Evolutionary conservation across 2,797 vertebrate species (phyloP).

Genomic region (Glyptemys insculpta): DNA sequence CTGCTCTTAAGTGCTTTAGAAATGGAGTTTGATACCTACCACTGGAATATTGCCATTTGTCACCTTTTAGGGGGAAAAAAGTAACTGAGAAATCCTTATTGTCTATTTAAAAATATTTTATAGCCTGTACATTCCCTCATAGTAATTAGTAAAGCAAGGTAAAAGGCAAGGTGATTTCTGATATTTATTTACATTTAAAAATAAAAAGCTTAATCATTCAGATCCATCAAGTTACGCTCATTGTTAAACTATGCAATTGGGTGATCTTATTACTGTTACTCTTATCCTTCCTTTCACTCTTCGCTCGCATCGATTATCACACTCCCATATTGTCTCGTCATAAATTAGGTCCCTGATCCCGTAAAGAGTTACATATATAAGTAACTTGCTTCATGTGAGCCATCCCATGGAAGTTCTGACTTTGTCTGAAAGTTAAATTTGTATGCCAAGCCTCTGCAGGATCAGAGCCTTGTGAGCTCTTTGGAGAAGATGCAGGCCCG

Average conservation of each 20-base stretch:
- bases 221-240: constrained; percentile 3
- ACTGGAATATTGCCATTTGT: neutral
- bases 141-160: neutral
- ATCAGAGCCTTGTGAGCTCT: neutral
- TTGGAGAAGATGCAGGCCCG: neutral
- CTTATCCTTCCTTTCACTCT: neutral
- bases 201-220: constrained; percentile 11
- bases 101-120: fast-evolving
- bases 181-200: constrained; percentile 21
- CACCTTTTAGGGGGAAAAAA: neutral
- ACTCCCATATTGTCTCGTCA: neutral
- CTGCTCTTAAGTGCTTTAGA: constrained; percentile 37
- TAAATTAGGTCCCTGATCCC: neutral
- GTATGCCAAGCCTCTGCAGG: neutral
- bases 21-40: neutral
- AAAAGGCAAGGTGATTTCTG: neutral
- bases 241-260: neutral
- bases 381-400: neutral
- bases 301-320: neutral
- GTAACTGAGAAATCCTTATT: neutral
- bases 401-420: neutral
- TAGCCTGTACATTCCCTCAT: neutral
- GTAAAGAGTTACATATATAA: neutral
- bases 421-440: fast-evolving
- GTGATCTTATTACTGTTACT: neutral